Evolutionary conservation across 2,888 invertebrate genomes (phyloP).

Genomic region (Napeogenes sylphis): DNA sequence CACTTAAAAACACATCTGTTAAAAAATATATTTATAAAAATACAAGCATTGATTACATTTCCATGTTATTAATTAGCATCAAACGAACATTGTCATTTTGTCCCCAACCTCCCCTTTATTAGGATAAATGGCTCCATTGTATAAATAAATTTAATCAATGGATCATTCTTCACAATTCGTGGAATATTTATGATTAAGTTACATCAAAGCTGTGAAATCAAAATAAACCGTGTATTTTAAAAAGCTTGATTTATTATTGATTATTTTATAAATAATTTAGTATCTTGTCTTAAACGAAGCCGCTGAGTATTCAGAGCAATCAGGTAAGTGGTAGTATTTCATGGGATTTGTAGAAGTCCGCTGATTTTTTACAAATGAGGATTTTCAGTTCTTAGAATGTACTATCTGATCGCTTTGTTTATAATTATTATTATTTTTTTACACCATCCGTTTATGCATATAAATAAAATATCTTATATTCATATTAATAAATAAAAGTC

Average conservation of each 20-base stretch:
- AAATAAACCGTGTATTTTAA: too few species aligned
- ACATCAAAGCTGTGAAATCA: too few species aligned
- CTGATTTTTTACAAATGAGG: not conserved
- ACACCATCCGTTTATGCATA: too few species aligned
- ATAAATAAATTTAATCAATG: constrained; percentile 3
- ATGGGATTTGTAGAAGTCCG: not conserved
- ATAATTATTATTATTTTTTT: too few species aligned
- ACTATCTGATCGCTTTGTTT: not conserved
- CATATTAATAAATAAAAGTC: too few species aligned
- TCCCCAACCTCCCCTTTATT: not conserved
- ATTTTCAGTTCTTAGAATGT: not conserved
- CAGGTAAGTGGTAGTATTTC: constrained; percentile 20
- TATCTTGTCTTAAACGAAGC: not conserved
- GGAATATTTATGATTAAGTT: too few species aligned
- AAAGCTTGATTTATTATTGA: too few species aligned
- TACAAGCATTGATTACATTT: not conserved
- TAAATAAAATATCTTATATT: too few species aligned
- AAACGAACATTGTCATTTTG: not conserved
- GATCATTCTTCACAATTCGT: not conserved
- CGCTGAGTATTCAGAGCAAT: constrained; percentile 14
- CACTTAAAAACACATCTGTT: too few species aligned
- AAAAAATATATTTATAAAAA: too few species aligned
- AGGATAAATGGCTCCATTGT: constrained; percentile 7
- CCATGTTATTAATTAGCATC: constrained; percentile 2
- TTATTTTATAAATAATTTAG: not conserved